Evolutionary conservation across 2,113 vertebrate genomes (phyloP), one percentile per base, ranked within the genome.

Genomic region (Hippolais icterina): DNA sequence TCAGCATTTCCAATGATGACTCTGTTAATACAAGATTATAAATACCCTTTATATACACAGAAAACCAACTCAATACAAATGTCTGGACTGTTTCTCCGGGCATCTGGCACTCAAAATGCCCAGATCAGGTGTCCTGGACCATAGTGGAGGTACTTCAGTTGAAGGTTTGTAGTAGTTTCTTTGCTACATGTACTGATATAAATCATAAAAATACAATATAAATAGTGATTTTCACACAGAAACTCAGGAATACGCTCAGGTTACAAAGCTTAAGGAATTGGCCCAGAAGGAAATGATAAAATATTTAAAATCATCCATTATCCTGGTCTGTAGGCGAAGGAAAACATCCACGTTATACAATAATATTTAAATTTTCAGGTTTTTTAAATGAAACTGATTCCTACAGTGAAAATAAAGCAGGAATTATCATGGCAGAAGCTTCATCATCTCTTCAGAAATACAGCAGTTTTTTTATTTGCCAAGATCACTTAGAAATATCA

Each of bases 1-100:
- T 95, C 56, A 70, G 69, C 64, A 76, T 95, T 97, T 79, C 81
- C 84, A 57, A 21, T 81, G 89, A 54, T 89, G 95, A 91, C 75
- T 97, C 94, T 93, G 94, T 91, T 87, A 84, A 96, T 95, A 88
- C 79, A 93, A 93, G 90, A 84, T 96, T 95, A 97, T 97, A 97
- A 97, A 97, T 96, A 97, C 83, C 96, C 92, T 96, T 49, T 95
- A 97, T 96, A 94, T 74, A 97, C 88, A 96, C 78, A 87, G 83
- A 56, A 91, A 92, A 50, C 41, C 60, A 94, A 74, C 46, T 42
- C 95, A 92, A 37, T 91, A 94, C 75, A 93, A 96, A 93, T 0
- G 4, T 60, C 66, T 84, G 94, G 93, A 78, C 16, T 21, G 82
- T 46, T 64, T 71, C 88, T 25, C 93, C 2, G 37, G 94, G 93